Conservation (phyloP, 2,797 vertebrate species). For the Sciurus vulgaris region DNA sequence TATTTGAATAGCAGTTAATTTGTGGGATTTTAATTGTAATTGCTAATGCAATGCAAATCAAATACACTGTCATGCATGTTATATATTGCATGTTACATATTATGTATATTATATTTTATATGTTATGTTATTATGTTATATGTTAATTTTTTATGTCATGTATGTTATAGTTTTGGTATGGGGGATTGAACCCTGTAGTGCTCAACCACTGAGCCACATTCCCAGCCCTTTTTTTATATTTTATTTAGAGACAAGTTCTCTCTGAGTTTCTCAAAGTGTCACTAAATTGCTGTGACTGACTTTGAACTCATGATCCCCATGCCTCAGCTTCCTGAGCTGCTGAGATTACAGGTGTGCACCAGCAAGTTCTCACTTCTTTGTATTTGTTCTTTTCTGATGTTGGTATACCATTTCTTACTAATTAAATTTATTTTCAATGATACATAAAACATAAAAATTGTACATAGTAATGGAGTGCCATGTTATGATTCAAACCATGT, state of each 20-base stretch:
- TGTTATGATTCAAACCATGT: not conserved
- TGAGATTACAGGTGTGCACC: too few species aligned
- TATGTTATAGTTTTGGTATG: too few species aligned
- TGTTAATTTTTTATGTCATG: too few species aligned
- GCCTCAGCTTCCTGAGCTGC: too few species aligned
- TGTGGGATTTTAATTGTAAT: not conserved
- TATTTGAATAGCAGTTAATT: slow-evolving; percentile 37
- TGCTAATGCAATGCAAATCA: not conserved
- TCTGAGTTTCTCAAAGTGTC: too few species aligned
- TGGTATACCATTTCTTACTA: not conserved
- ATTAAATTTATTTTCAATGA: not conserved
- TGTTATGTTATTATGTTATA: too few species aligned
- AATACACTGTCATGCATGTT: not conserved
- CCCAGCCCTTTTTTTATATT: too few species aligned
- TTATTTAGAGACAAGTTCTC: too few species aligned
- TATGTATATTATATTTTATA: not conserved
- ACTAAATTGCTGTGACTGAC: too few species aligned
- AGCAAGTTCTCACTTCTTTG: not conserved
- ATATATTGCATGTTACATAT: not conserved
- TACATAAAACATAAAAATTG: not conserved
- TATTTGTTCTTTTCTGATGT: not conserved
- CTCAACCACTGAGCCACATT: too few species aligned
- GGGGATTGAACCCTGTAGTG: too few species aligned
- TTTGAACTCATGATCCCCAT: too few species aligned
- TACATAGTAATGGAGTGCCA: not conserved